These are phyloP conservation scores for Ictalurus punctatus DNA, from an alignment of 2,113 vertebrate genomes.

Conservation along the genomic window DNA sequence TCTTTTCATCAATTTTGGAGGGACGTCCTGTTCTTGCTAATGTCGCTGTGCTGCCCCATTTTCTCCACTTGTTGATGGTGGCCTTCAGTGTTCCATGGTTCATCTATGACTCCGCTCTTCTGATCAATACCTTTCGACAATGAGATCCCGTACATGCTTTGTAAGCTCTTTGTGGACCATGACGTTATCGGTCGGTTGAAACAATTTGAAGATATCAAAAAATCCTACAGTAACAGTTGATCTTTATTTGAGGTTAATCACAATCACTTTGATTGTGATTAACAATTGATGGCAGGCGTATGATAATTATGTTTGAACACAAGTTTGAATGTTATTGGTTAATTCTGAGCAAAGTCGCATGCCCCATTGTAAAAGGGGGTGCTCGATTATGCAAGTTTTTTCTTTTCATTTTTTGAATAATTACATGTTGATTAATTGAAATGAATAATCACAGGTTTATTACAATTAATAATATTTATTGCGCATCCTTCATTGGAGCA, in stretches of 20 bases:
- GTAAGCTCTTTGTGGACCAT: too few relatives aligned
- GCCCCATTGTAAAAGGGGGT: too few relatives aligned
- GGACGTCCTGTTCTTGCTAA: too few relatives aligned
- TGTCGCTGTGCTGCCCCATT: too few relatives aligned
- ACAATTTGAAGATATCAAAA: not conserved
- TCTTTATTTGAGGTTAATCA: not conserved
- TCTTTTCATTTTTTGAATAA: too few relatives aligned
- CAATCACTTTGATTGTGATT: too few relatives aligned
- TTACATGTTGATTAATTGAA: not conserved
- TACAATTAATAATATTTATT: slow-evolving; percentile 17
- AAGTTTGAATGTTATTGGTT: too few relatives aligned
- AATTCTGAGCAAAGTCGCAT: too few relatives aligned
- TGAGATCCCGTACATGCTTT: too few relatives aligned
- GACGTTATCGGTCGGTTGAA: not conserved
- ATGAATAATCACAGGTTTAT: not conserved
- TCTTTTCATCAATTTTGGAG: too few relatives aligned
- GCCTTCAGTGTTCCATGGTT: not conserved
- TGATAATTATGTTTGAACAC: not conserved
- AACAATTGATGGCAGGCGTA: not conserved
- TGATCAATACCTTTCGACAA: too few relatives aligned
- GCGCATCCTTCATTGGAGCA: not conserved
- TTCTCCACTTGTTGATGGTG: not conserved
- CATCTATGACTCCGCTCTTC: not conserved
- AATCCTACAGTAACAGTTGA: not conserved
- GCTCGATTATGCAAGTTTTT: too few relatives aligned